Conservation (phyloP, 2,888 invertebrate species). For the Melieria picta region DNA sequence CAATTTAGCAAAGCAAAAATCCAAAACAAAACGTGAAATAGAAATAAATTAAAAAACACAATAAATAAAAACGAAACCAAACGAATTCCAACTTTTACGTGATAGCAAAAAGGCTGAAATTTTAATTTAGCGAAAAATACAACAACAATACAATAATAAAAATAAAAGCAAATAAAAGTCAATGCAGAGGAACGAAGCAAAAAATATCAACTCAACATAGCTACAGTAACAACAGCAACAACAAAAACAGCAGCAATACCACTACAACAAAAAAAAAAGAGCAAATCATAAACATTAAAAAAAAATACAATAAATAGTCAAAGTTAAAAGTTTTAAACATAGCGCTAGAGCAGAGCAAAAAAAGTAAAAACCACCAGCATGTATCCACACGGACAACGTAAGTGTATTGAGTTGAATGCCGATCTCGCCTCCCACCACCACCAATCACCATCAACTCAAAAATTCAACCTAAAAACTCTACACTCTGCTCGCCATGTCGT, state of each 20-base stretch:
- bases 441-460: no score
- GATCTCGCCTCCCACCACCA: no score
- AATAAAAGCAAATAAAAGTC: slow-evolving; percentile 50
- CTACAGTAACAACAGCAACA: slow-evolving; percentile 52
- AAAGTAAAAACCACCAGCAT: slow-evolving; percentile 64
- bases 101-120: slow-evolving; percentile 64
- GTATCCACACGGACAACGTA: slow-evolving; percentile 77
- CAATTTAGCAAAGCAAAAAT: neutral
- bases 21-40: slow-evolving; percentile 39
- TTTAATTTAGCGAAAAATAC: slow-evolving; percentile 49
- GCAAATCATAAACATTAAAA: slow-evolving; percentile 47
- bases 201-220: slow-evolving; percentile 24
- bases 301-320: slow-evolving; percentile 40
- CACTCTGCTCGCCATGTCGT: no score
- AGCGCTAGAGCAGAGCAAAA: no score
- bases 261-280: slow-evolving; percentile 35
- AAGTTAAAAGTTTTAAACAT: slow-evolving; percentile 17
- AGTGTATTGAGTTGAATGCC: slow-evolving; percentile 60
- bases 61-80: slow-evolving; percentile 59
- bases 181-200: slow-evolving; percentile 32
- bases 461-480: no score
- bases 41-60: slow-evolving; percentile 45
- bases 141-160: slow-evolving; percentile 24
- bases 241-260: slow-evolving; percentile 40
- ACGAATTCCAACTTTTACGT: slow-evolving; percentile 59